Evolutionary conservation across 53 echinoderm and acorn worm species (phyloP).

Genomic region (Patiria pectinifera): DNA sequence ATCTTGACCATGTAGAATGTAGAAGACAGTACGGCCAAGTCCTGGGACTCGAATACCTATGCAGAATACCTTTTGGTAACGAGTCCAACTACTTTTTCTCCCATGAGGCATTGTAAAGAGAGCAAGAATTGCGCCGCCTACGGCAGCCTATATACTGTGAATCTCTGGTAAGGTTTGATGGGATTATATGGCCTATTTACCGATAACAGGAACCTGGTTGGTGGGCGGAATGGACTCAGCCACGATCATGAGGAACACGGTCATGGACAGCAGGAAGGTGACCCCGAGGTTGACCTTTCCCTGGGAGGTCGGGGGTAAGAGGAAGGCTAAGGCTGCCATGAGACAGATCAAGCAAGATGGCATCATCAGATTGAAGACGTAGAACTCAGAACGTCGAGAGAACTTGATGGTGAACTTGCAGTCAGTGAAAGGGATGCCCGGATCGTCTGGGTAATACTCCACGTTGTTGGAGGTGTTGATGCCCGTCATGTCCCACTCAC

Average conservation of each 20-base stretch:
- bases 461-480: slow-evolving; percentile 76
- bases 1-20: too few species aligned
- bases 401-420: slow-evolving; percentile 86
- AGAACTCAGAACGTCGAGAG: slow-evolving; percentile 78
- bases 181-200: slow-evolving; percentile 52
- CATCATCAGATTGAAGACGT: slow-evolving; percentile 93
- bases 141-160: background rate
- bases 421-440: slow-evolving; percentile 91
- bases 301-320: slow-evolving; percentile 93
- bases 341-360: slow-evolving; percentile 90
- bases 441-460: slow-evolving; percentile 94
- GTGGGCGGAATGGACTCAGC: slow-evolving; percentile 97
- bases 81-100: too few species aligned
- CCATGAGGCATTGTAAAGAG: too few species aligned
- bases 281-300: slow-evolving; percentile 96
- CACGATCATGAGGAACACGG: slow-evolving; percentile 97
- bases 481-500: slow-evolving; percentile 96
- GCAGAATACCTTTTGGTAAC: too few species aligned
- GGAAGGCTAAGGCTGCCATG: slow-evolving; percentile 94
- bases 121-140: too few species aligned
- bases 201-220: slow-evolving; percentile 90
- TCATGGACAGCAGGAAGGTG: slow-evolving; percentile 96
- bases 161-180: background rate
- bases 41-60: too few species aligned
- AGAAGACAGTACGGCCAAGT: too few species aligned